These are phyloP conservation scores for Lates calcarifer DNA, from an alignment of 2,113 vertebrate genomes.

Conservation along the genomic window DNA sequence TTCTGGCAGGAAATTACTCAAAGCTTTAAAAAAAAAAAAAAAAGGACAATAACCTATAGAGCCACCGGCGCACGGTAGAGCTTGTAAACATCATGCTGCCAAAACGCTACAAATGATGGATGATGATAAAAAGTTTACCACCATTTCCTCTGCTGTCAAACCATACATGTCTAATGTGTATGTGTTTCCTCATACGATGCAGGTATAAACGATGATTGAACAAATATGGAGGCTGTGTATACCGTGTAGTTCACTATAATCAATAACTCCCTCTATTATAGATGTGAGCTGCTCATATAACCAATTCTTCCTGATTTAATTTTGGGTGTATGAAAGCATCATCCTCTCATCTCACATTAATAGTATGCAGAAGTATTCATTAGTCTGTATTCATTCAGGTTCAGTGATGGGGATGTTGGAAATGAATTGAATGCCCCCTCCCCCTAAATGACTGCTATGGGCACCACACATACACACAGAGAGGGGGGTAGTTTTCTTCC, in stretches of 20 bases:
- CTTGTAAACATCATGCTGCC: slow-evolving; percentile 24
- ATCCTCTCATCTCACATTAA: slow-evolving; percentile 2
- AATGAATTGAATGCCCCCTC: slow-evolving; percentile 60
- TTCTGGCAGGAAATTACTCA: slow-evolving; percentile 14
- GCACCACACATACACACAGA: slow-evolving; percentile 26
- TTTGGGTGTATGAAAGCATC: slow-evolving; percentile 9
- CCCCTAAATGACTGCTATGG: slow-evolving; percentile 53
- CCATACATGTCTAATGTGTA: neutral
- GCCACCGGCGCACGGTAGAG: neutral
- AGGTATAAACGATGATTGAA: slow-evolving; percentile 8
- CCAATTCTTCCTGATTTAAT: neutral
- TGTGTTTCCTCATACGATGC: neutral
- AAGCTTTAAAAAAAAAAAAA: neutral
- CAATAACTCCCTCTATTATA: neutral
- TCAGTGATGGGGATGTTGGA: slow-evolving; percentile 35
- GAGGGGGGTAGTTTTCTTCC: slow-evolving; percentile 2
- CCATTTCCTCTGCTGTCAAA: neutral
- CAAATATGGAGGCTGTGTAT: neutral
- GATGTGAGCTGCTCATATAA: slow-evolving; percentile 14
- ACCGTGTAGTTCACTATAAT: neutral
- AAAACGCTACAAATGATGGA: neutral
- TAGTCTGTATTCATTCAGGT: slow-evolving; percentile 45
- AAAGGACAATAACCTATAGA: neutral
- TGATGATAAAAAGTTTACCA: neutral
- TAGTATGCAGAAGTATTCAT: slow-evolving; percentile 40